Conservation (phyloP, 2,888 invertebrate genomes). For the Halictus ligatus region DNA sequence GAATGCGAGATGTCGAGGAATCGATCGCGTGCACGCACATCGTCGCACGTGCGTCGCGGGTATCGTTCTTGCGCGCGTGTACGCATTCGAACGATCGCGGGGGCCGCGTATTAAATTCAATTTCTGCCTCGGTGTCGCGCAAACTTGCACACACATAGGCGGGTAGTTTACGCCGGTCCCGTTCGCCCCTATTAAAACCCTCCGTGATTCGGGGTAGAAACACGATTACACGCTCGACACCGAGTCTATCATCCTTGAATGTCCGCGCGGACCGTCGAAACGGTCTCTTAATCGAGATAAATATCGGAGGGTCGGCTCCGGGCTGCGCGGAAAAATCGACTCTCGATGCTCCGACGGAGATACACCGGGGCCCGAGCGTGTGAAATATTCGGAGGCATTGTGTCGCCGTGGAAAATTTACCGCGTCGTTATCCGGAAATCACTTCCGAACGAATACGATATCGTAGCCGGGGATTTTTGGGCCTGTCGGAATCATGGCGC, state of each 20-base stretch:
- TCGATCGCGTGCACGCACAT: neutral
- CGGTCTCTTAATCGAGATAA: constrained; percentile 15
- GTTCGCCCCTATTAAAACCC: constrained; percentile 35
- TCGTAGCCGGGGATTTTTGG: neutral
- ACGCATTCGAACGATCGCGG: constrained; percentile 4
- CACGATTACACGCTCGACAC: constrained; percentile 37
- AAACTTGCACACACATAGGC: neutral
- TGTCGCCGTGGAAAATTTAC: constrained; percentile 4
- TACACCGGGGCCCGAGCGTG: neutral
- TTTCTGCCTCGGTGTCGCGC: constrained; percentile 23
- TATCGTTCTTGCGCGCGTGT: constrained; percentile 11
- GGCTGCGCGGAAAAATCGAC: neutral
- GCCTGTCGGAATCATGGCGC: neutral
- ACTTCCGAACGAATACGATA: neutral
- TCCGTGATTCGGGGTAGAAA: constrained; percentile 31
- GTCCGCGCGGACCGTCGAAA: constrained; percentile 6
- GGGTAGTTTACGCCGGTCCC: neutral
- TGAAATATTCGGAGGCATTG: constrained; percentile 1
- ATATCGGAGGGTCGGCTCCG: neutral
- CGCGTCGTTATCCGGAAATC: constrained; percentile 10
- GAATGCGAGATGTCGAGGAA: too few species aligned
- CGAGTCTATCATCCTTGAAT: constrained; percentile 20
- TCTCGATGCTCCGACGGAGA: neutral
- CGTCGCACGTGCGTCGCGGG: neutral
- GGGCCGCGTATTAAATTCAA: constrained; percentile 44